These are phyloP conservation scores for Conops quadrifasciatus DNA, from an alignment of 2,888 invertebrate genomes.

Conservation along the genomic window DNA sequence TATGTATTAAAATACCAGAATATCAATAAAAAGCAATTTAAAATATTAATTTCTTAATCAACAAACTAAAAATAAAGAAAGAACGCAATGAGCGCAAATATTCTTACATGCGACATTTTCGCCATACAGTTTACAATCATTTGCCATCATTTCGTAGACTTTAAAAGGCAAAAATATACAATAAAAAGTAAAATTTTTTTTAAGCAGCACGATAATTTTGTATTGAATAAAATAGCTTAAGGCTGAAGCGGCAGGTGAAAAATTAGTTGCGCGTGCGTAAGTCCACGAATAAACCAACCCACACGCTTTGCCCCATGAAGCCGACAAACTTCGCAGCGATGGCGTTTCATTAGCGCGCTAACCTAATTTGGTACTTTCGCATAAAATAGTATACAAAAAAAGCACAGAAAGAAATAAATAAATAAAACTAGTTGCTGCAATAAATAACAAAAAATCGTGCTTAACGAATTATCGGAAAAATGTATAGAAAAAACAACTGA, in stretches of 20 bases:
- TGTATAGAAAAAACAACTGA: too few species aligned
- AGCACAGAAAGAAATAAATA: neutral
- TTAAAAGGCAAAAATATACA: too few species aligned
- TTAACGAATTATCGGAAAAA: too few species aligned
- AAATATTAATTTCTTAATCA: neutral
- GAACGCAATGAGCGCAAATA: neutral
- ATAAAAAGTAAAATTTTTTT: too few species aligned
- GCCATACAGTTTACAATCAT: too few species aligned
- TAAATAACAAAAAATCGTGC: neutral
- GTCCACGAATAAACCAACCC: conserved; percentile 17
- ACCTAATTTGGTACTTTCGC: conserved; percentile 46
- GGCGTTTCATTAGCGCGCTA: conserved; percentile 11
- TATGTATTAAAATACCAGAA: neutral
- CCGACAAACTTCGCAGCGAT: neutral
- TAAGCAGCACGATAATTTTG: too few species aligned
- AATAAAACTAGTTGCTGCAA: neutral
- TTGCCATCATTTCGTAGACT: too few species aligned
- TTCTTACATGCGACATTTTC: neutral
- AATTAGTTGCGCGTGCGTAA: conserved; percentile 40
- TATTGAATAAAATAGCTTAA: conserved; percentile 30
- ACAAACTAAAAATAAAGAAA: neutral
- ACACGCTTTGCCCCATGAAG: neutral
- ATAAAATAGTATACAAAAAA: conserved; percentile 7
- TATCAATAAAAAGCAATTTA: neutral
- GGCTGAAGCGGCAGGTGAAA: conserved; percentile 30